phyloP scores from a whole-genome alignment of 2,113 vertebrate species.

The Sylvia atricapilla region DNA sequence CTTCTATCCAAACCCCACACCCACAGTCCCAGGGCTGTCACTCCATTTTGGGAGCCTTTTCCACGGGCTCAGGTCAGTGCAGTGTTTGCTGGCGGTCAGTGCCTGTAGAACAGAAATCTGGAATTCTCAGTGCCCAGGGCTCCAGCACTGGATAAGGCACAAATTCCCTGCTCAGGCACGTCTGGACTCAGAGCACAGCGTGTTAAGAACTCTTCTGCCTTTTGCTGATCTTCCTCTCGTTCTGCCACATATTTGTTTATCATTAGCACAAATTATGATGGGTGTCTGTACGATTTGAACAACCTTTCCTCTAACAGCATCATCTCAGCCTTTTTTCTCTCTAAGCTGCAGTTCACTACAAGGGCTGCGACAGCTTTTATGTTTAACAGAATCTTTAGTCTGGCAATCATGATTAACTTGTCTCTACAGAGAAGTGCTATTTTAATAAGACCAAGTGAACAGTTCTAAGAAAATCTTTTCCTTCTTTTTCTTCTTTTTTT shows the following conservation, averaged over 20 bases:
- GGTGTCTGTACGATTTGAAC: constrained; percentile 18
- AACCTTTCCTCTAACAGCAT: constrained; percentile 44
- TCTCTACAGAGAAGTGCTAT: constrained; percentile 60
- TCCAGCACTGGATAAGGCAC: background rate
- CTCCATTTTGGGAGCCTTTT: background rate
- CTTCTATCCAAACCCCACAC: background rate
- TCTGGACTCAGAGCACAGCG: background rate
- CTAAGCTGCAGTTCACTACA: constrained; percentile 56
- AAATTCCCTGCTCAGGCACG: background rate
- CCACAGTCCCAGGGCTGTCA: background rate
- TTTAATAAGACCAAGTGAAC: constrained; percentile 64
- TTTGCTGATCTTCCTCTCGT: background rate
- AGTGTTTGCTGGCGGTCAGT: background rate
- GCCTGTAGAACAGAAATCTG: background rate
- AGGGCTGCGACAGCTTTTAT: constrained; percentile 62
- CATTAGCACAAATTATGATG: constrained; percentile 48
- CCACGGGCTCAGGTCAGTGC: background rate
- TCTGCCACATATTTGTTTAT: background rate
- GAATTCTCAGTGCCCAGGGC: background rate
- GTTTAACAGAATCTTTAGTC: constrained; percentile 70
- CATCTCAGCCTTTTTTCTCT: constrained; percentile 44
- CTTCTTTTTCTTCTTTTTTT: background rate
- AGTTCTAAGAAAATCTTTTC: constrained; percentile 54
- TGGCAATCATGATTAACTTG: constrained; percentile 66
- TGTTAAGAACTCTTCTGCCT: background rate